phyloP scores from a whole-genome alignment of 1,140 invertebrate genomes.

The Papilio polyxenes region DNA sequence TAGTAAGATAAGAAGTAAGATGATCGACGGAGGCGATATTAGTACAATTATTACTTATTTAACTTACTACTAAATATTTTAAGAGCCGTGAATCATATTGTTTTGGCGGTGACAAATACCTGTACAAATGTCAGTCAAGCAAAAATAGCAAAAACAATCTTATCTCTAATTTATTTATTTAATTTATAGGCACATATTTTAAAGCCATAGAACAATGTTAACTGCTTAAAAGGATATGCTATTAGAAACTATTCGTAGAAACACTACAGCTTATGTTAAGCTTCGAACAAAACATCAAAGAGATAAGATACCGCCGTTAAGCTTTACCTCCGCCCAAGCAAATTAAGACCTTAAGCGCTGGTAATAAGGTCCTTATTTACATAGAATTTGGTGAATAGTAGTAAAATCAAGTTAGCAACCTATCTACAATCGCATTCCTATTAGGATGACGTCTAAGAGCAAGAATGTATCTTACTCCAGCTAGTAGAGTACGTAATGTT shows the following conservation, averaged over 20 bases:
- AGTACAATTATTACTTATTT: too few species aligned
- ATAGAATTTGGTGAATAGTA: conserved; percentile 25
- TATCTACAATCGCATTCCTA: conserved; percentile 36
- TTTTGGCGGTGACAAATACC: too few species aligned
- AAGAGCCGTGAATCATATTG: too few species aligned
- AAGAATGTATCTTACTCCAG: conserved; percentile 29
- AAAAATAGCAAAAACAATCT: neutral
- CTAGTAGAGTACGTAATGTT: neutral
- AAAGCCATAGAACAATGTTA: neutral
- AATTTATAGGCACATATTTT: neutral
- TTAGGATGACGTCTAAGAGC: conserved; percentile 24
- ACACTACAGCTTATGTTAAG: conserved; percentile 25
- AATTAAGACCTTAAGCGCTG: neutral
- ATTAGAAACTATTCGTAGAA: conserved; percentile 29
- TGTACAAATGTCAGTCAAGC: neutral
- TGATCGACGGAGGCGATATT: too few species aligned
- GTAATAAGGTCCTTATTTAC: conserved; percentile 12
- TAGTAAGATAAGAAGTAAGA: too few species aligned
- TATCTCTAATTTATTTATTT: neutral
- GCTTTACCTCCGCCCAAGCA: neutral
- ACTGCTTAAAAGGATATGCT: neutral
- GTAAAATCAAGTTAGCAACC: conserved; percentile 29
- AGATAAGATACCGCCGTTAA: conserved; percentile 38
- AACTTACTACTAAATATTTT: too few species aligned
- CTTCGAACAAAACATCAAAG: conserved; percentile 35